Conservation (phyloP, 2,797 vertebrate species). For the Sebastes aleutianus region DNA sequence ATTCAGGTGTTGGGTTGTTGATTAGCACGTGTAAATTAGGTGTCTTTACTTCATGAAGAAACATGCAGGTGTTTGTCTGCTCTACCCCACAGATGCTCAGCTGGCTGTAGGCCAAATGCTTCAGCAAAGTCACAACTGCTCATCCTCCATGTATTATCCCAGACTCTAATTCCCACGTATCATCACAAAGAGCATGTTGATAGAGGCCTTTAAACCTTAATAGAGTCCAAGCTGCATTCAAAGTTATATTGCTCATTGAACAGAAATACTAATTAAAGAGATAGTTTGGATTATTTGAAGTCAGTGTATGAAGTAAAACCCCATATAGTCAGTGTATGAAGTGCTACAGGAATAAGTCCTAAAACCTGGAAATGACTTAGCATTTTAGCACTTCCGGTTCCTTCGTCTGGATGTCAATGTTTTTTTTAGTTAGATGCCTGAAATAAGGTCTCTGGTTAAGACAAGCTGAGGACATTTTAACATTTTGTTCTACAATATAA, state of each 20-base stretch:
- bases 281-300: too few relatives aligned
- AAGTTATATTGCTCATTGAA: background rate
- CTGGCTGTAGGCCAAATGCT: conserved; percentile 38
- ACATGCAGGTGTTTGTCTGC: conserved; percentile 60
- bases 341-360: too few relatives aligned
- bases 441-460: too few relatives aligned
- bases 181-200: background rate
- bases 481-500: too few relatives aligned
- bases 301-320: too few relatives aligned
- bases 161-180: conserved; percentile 3
- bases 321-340: too few relatives aligned
- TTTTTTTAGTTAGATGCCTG: too few relatives aligned
- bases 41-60: conserved; percentile 39
- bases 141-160: conserved; percentile 3
- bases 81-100: conserved; percentile 33
- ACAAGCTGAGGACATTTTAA: too few relatives aligned
- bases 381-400: too few relatives aligned
- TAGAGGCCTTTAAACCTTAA: background rate
- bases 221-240: background rate
- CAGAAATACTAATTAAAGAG: background rate
- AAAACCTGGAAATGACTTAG: too few relatives aligned
- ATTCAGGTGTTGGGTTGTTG: conserved; percentile 29
- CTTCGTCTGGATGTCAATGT: too few relatives aligned
- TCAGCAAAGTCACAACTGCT: conserved; percentile 44
- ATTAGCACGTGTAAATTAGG: conserved; percentile 50